Base-by-base conservation (phyloP, 2,888 invertebrate genomes). In the Meteorus cinctellus region DNA sequence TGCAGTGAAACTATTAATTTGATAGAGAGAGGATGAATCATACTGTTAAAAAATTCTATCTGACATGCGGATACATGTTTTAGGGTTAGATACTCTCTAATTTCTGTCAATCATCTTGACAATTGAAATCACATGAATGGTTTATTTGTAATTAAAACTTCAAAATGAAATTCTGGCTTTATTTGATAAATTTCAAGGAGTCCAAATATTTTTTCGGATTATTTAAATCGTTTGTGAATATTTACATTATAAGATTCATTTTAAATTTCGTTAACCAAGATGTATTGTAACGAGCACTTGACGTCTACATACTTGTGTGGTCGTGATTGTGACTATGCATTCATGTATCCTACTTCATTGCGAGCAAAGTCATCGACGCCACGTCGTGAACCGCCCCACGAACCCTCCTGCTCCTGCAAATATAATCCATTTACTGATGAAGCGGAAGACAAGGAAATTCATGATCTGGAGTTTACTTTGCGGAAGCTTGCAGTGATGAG, bases 401-500 rank as follows among this genome's bases (percentile, higher is more conserved):
- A 87, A 70, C 81, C 83, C 4, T 84, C 84, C 77, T 86, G 86
- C 74, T 86, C 85, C 76, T 87, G 87, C 75, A 77, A 77, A 36
- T 87, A 86, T 80, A 83, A 86, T 78, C 86, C 88, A 4, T 86
- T 83, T 74, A 81, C 74, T 59, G 86, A 88, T 78, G 81, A 84
- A 45, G 78, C 82, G n/a, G 79, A 83, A 36, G 86, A 87, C 66
- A 74, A 80, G 31, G 86, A 84, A 76, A 85, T 87, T 62, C 77
- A 79, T 60, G 89, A 89, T 74, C 81, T 86, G 41, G 78, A 82
- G 12, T 89, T 87, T 69, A 87, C 86, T 36, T 76, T 83, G 69
- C 84, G 82, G 72, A 89, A 89, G 75, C 84, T 89, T 34, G 80
- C 81, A 34, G 84, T 84, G 68, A 89, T 89, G 89, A 86, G 85